These are phyloP conservation scores for Guaruba guarouba DNA, from an alignment of 2,113 vertebrate species.

Conservation along the genomic window DNA sequence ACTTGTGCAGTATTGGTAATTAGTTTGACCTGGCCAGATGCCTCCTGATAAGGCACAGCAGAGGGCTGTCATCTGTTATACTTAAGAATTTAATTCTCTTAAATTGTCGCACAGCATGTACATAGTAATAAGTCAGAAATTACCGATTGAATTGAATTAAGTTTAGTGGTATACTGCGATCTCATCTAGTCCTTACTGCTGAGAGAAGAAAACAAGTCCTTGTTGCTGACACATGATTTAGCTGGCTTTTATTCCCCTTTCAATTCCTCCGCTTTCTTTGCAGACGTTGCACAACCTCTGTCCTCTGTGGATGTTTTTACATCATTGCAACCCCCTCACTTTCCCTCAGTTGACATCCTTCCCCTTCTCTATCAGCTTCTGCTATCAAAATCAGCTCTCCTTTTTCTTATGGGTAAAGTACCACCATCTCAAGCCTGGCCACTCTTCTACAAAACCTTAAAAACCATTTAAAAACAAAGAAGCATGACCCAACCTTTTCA, in stretches of 20 bases:
- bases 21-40: conserved; percentile 49
- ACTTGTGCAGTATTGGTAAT: background rate
- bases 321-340: background rate
- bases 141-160: background rate
- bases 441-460: background rate
- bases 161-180: fast-evolving
- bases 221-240: background rate
- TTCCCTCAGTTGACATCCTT: background rate
- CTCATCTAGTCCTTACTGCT: background rate
- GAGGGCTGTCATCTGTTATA: background rate
- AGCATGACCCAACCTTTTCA: background rate
- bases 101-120: background rate
- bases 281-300: background rate
- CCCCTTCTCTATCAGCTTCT: background rate
- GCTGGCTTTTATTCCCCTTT: background rate
- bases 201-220: background rate
- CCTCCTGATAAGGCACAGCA: conserved; percentile 41
- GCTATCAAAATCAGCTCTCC: background rate
- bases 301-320: background rate
- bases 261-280: background rate
- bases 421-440: background rate
- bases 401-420: fast-evolving
- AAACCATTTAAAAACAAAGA: background rate
- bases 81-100: background rate
- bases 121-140: background rate